Evolutionary conservation across 2,797 vertebrate species (phyloP).

Genomic region (Xenopus petersii): DNA sequence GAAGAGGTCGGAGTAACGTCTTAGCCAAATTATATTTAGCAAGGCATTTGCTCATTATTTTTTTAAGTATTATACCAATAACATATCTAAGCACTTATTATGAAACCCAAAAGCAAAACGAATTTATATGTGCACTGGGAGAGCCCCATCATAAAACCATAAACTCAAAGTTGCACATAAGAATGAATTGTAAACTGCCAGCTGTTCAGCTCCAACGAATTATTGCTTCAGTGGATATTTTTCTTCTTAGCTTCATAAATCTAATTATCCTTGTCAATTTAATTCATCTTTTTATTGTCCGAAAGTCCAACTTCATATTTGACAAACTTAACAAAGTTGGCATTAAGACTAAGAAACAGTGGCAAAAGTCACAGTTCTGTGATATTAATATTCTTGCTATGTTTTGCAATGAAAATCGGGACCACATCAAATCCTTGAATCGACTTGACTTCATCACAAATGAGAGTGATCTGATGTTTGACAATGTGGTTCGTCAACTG

Average conservation of each 20-base stretch:
- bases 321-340: slow-evolving; percentile 98
- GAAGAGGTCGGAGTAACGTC: slow-evolving; percentile 94
- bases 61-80: slow-evolving; percentile 94
- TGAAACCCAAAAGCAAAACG: slow-evolving; percentile 91
- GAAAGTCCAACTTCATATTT: slow-evolving; percentile 98
- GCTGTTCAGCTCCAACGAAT: slow-evolving; percentile 96
- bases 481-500: slow-evolving; percentile 95
- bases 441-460: slow-evolving; percentile 97
- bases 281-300: slow-evolving; percentile 94
- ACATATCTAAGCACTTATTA: slow-evolving; percentile 95
- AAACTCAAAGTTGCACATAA: slow-evolving; percentile 76
- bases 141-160: slow-evolving; percentile 85
- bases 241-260: slow-evolving; percentile 92
- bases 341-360: slow-evolving; percentile 92
- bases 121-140: slow-evolving; percentile 90
- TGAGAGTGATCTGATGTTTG: slow-evolving; percentile 97
- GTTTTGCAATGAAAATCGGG: slow-evolving; percentile 98
- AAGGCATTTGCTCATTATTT: slow-evolving; percentile 91
- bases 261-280: slow-evolving; percentile 93
- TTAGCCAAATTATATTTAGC: slow-evolving; percentile 93
- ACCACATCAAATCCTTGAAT: slow-evolving; percentile 98
- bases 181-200: slow-evolving; percentile 93
- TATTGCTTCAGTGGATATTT: slow-evolving; percentile 89
- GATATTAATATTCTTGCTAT: slow-evolving; percentile 98
- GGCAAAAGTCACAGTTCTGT: slow-evolving; percentile 98